Base-by-base conservation (phyloP, 1,140 invertebrate species). In the Hyposmocoma kahamanoa region DNA sequence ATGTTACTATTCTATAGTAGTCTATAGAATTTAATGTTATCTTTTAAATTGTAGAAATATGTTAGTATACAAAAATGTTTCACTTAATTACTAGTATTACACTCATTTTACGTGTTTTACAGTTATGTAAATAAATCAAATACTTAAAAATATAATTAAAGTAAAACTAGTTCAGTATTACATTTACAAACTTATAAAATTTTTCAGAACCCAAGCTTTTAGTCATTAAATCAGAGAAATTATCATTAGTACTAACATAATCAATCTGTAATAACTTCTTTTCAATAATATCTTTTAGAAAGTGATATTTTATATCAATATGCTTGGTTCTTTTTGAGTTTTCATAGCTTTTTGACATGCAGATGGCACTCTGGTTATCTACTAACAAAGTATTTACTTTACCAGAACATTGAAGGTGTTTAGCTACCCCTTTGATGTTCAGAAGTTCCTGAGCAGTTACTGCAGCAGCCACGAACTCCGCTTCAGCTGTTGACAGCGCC, bases 281-380 rank as follows among this genome's bases (percentile, higher is more conserved):
- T 2, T 17, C 4, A 1, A 47, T 22, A 26, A 22, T 24, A 9
- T 38, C 45, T 39, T 47, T 47, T 18, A 47, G 20, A 18, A 38
- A 47, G 26, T 47, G 20, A 9, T 19, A 26, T 47, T 36, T 50
- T 10, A 50, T 50, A 18, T 50, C 47, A 8, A 50, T 50, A 34
- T 50, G 47, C 20, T 50, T 50, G 2, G 39, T 22, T 15, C 47
- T 20, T 17, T 50, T 50, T 2, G 22, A 22, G 15, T 50, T 50
- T 30, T 50, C 47, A 42, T 39, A 34, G 22, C 22, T 42, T 24
- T 49, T 11, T 17, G 22, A 15, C 26, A 42, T 34, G 13, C 18
- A 18, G 1, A 43, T 32, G 15, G 47, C 28, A 22, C 39, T 36
- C 22, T 34, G 39, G 36, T 50, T 50, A 26, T 50, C 47, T 19